Evolutionary conservation across 2,888 invertebrate species (phyloP).

Genomic region (Ditula angustiorana): DNA sequence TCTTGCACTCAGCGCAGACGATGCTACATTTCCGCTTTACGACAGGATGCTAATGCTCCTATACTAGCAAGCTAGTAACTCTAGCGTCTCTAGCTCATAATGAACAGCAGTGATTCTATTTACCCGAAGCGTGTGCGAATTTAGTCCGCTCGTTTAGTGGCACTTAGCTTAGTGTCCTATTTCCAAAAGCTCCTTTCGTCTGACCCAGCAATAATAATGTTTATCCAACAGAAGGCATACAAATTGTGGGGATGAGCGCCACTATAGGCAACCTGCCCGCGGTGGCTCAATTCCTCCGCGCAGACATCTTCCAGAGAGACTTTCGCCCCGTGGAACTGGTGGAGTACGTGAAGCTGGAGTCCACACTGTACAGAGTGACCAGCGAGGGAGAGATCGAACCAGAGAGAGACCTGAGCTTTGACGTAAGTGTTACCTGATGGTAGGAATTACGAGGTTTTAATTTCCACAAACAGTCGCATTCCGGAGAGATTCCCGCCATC

Average conservation of each 20-base stretch:
- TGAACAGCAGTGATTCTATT: too few species aligned
- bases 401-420: conserved; percentile 60
- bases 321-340: conserved; percentile 95
- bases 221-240: conserved; percentile 81
- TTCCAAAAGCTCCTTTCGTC: too few species aligned
- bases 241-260: conserved; percentile 98
- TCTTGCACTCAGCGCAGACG: too few species aligned
- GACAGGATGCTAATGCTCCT: too few species aligned
- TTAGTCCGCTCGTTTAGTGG: too few species aligned
- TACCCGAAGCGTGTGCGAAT: too few species aligned
- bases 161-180: too few species aligned
- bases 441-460: too few species aligned
- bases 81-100: too few species aligned
- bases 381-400: conserved; percentile 65
- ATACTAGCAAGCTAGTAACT: too few species aligned
- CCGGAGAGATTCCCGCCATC: not conserved
- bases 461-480: not conserved
- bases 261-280: conserved; percentile 96
- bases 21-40: too few species aligned
- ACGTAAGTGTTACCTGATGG: too few species aligned
- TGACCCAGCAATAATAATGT: not conserved
- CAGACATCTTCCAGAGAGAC: conserved; percentile 92
- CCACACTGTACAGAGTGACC: conserved; percentile 69
- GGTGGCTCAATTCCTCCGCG: conserved; percentile 91
- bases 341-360: conserved; percentile 92